Percentiles rank a stretch among this genome's conserved stretches.
These are phyloP conservation scores for Mizuhopecten yessoensis DNA, from an alignment of 1,140 invertebrate species.

Conservation along the genomic window DNA sequence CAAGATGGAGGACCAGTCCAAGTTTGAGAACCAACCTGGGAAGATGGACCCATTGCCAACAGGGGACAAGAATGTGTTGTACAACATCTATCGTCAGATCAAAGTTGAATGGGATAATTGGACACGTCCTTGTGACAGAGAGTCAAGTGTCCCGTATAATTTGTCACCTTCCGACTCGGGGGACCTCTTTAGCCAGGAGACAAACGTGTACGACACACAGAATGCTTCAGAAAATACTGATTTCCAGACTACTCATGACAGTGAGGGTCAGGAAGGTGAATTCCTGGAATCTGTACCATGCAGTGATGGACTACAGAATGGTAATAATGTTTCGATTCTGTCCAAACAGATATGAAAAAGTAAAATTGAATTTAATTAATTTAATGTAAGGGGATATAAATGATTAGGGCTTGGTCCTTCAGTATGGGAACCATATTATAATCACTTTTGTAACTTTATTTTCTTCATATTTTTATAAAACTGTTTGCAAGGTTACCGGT, in stretches of 20 bases:
- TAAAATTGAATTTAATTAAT: too few species aligned
- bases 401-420: too few species aligned
- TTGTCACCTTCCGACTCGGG: not conserved
- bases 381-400: too few species aligned
- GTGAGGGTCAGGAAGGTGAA: not conserved
- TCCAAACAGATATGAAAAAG: too few species aligned
- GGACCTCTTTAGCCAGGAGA: not conserved
- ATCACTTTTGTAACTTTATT: too few species aligned
- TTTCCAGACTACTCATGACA: not conserved
- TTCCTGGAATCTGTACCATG: too few species aligned
- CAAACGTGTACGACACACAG: not conserved
- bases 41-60: too few species aligned
- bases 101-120: not conserved
- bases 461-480: too few species aligned
- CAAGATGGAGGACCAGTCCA: not conserved
- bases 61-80: not conserved
- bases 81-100: not conserved
- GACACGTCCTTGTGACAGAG: not conserved
- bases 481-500: too few species aligned
- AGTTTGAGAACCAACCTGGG: not conserved
- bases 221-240: not conserved
- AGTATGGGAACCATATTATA: too few species aligned
- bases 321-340: too few species aligned
- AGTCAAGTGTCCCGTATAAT: not conserved
- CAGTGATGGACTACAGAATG: too few species aligned